phyloP scores from a whole-genome alignment of 37 sponge, comb jelly and placozoan genomes.

The Axinella damicornis region DNA sequence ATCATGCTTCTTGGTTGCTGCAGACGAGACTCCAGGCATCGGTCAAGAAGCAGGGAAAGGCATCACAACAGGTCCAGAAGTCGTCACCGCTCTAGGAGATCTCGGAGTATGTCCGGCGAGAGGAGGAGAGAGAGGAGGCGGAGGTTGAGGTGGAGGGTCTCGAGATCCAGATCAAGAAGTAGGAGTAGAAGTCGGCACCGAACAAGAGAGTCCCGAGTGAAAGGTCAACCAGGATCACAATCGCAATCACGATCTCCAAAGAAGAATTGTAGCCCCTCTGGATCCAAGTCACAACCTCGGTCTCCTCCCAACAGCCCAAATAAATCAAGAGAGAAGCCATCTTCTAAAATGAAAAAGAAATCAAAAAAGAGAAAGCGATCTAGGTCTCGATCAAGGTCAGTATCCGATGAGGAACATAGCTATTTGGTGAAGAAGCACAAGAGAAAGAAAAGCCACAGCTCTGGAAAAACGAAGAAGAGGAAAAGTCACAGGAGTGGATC shows the following conservation, averaged over 20 bases:
- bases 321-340: not conserved
- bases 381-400: conserved; percentile 8
- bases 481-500: not conserved
- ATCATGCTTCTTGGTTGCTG: not conserved
- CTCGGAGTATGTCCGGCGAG: conserved; percentile 14
- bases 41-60: conserved; percentile 35
- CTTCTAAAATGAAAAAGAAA: not conserved
- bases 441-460: conserved; percentile 13
- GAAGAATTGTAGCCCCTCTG: too few species aligned
- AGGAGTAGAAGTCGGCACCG: conserved; percentile 18
- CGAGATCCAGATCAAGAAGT: conserved; percentile 20
- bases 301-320: too few species aligned
- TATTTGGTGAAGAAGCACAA: not conserved
- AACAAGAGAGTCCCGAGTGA: not conserved
- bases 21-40: not conserved
- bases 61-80: not conserved
- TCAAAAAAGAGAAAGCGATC: not conserved
- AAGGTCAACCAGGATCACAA: not conserved
- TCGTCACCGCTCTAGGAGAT: too few species aligned
- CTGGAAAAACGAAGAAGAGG: conserved; percentile 25
- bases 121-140: conserved; percentile 3
- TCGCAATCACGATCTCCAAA: too few species aligned
- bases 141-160: conserved; percentile 11
- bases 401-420: too few species aligned
- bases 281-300: too few species aligned